These are phyloP conservation scores for Holothuria scabra DNA, from an alignment of 53 echinoderm and acorn worm species.

Conservation along the genomic window DNA sequence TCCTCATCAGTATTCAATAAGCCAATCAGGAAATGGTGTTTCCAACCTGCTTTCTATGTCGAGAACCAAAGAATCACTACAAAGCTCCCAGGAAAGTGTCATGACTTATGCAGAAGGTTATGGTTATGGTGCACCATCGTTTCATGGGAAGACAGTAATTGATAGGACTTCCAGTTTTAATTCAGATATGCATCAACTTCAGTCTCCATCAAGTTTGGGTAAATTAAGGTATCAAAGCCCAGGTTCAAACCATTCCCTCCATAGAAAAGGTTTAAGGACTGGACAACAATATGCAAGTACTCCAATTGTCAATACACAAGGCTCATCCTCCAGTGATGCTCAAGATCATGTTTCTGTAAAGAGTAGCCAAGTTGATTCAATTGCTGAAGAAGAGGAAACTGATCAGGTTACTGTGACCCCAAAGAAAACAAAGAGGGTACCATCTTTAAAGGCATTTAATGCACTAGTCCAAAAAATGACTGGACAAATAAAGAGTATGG, in stretches of 20 bases:
- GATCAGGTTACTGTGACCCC: not conserved
- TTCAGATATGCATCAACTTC: slow-evolving; percentile 29
- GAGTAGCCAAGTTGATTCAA: slow-evolving; percentile 4
- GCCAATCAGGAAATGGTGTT: not conserved
- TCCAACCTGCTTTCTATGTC: slow-evolving; percentile 6
- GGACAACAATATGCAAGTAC: slow-evolving; percentile 27
- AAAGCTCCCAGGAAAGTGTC: slow-evolving; percentile 46
- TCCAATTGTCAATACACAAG: slow-evolving; percentile 14
- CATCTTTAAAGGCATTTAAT: slow-evolving; percentile 85
- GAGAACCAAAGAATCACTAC: slow-evolving; percentile 26
- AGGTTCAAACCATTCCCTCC: not conserved
- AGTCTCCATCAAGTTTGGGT: slow-evolving; percentile 17
- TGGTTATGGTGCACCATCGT: slow-evolving; percentile 29
- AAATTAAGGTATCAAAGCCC: slow-evolving; percentile 8
- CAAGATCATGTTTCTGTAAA: slow-evolving; percentile 5
- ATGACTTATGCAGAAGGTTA: slow-evolving; percentile 48
- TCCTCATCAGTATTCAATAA: not conserved
- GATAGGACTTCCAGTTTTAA: slow-evolving; percentile 42
- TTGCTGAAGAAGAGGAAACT: slow-evolving; percentile 19
- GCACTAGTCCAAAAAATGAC: slow-evolving; percentile 90
- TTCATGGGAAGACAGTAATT: not conserved
- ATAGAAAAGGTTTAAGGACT: slow-evolving; percentile 11
- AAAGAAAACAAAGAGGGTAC: slow-evolving; percentile 78
- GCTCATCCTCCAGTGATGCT: not conserved
- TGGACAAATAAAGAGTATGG: slow-evolving; percentile 82